These are phyloP conservation scores for Vireo altiloquus DNA, from an alignment of 2,113 vertebrate species.

Conservation along the genomic window DNA sequence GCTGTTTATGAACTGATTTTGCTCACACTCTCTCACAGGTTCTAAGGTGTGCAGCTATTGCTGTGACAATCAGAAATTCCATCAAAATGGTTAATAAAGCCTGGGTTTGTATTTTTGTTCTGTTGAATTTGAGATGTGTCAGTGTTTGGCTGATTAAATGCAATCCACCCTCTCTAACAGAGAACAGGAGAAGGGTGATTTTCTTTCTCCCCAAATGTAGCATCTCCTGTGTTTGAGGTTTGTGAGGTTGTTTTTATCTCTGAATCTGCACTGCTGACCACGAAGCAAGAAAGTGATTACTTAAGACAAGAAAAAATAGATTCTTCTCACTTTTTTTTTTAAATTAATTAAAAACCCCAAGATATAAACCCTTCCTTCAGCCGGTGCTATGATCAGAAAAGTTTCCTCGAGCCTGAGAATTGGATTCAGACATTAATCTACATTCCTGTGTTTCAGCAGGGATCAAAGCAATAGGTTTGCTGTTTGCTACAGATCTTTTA, in stretches of 20 bases:
- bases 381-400: background rate
- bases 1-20: background rate
- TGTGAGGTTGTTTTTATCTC: background rate
- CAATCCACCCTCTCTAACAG: background rate
- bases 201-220: background rate
- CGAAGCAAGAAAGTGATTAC: background rate
- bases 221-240: background rate
- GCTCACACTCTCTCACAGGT: background rate
- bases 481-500: background rate
- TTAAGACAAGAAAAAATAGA: background rate
- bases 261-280: background rate
- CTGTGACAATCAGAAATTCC: background rate
- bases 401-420: background rate
- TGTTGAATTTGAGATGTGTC: background rate
- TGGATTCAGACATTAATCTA: background rate
- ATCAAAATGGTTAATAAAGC: background rate
- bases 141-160: background rate
- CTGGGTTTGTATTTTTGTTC: background rate
- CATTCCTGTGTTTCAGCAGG: background rate
- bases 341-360: background rate
- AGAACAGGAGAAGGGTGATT: background rate
- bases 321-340: background rate
- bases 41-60: background rate
- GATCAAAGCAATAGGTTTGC: constrained; percentile 6
- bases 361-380: background rate